Base-by-base conservation (phyloP, 2,888 invertebrate species). In the Zele albiditarsus region DNA sequence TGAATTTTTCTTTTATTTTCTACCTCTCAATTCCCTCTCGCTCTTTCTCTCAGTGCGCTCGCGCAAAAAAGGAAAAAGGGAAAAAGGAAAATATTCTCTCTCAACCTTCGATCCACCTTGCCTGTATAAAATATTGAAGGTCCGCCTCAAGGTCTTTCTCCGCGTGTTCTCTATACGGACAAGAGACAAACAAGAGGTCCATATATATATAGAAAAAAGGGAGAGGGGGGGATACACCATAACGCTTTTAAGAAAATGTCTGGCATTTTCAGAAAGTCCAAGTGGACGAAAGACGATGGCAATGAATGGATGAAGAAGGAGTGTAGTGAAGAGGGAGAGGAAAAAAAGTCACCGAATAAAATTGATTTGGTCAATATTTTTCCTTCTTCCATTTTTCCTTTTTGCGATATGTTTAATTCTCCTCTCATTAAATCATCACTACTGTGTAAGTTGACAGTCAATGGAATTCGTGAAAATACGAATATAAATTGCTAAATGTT, bases 181-280 rank as follows among this genome's bases (percentile, higher is more conserved):
- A 20, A 20, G 20, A 53, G 53, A 53, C 68, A 57, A 53, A 20
- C 62, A 71, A 33, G 53, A 20, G 6, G 3, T 4, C 20, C 20
- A 46, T 16, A n/a, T 46, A 16, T 46, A 16, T 62, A 38, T 33
- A 23, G 65, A 38, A 33, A 58, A 12, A 71, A 46, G 20, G 38
- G 58, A 73, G 33, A 73, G 66, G 42, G 42, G 12, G 12, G 53
- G 46, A 42, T 73, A 73, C 73, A 73, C 33, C 62, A 58, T 67
- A 73, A 67, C 73, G 73, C 73, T 73, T 73, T 73, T 68, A 73
- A 60, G 73, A 73, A 68, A 73, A 73, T 73, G 66, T 68, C 67
- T 60, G 67, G 31, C 60, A 73, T 73, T 73, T 67, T 67, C 67
- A 68, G 60, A 68, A 60, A 68, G 46, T 67, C 72, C 38, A 66